These are phyloP conservation scores for Chrysina gloriosa DNA, from an alignment of 2,888 invertebrate genomes.

Conservation along the genomic window DNA sequence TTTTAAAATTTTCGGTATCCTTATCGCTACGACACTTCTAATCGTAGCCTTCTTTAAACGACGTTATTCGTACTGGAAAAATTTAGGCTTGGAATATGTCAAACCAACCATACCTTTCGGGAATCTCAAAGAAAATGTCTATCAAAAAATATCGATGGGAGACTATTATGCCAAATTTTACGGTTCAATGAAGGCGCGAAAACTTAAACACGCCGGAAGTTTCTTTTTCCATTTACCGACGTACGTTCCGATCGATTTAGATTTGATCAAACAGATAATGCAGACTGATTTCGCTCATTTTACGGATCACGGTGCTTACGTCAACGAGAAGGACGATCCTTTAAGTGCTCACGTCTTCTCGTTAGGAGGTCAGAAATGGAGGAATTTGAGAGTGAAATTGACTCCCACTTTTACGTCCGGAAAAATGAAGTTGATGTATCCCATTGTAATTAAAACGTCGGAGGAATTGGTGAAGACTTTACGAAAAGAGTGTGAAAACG, in stretches of 20 bases:
- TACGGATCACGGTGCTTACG: constrained; percentile 63
- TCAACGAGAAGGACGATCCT: constrained; percentile 61
- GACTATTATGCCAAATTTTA: constrained; percentile 40
- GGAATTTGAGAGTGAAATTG: constrained; percentile 64
- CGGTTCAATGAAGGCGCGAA: constrained; percentile 29
- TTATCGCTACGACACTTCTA: neutral
- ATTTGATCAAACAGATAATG: constrained; percentile 62
- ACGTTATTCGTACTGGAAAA: constrained; percentile 36
- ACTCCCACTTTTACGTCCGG: constrained; percentile 67
- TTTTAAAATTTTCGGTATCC: neutral
- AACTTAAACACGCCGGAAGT: constrained; percentile 40
- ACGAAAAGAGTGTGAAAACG: neutral
- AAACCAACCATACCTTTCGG: constrained; percentile 39
- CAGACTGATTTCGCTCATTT: constrained; percentile 65
- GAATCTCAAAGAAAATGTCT: neutral
- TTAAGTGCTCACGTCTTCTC: constrained; percentile 61
- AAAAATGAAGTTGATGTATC: constrained; percentile 67
- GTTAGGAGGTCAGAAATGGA: constrained; percentile 66
- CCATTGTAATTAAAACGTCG: constrained; percentile 61
- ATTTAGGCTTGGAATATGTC: constrained; percentile 25
- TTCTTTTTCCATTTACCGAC: constrained; percentile 41
- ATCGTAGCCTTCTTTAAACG: constrained; percentile 12
- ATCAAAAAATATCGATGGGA: neutral
- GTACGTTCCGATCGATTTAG: constrained; percentile 55
- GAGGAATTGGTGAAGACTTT: constrained; percentile 40